Conservation (phyloP, 2,888 invertebrate species). For the Aleiodes leptofemur region DNA sequence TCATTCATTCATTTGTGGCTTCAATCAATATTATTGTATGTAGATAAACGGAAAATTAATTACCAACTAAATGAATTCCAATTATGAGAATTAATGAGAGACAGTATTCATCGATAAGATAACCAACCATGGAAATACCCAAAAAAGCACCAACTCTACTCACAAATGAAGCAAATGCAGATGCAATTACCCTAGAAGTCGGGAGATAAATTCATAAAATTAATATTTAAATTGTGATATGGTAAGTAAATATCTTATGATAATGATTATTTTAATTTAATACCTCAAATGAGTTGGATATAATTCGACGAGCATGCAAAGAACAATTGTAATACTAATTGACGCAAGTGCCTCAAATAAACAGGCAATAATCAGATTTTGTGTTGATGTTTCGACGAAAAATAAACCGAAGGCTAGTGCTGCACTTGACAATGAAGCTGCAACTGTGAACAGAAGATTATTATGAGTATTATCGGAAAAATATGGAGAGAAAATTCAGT, state of each 20-base stretch:
- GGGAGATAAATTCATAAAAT: background rate
- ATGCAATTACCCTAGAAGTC: slow-evolving; percentile 59
- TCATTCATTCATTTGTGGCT: too few species aligned
- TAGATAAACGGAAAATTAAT: slow-evolving; percentile 70
- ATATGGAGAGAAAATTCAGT: too few species aligned
- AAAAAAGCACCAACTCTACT: slow-evolving; percentile 85
- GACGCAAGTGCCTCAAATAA: slow-evolving; percentile 88
- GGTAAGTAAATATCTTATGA: background rate
- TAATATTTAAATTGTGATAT: background rate
- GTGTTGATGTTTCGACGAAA: slow-evolving; percentile 83
- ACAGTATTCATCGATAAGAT: slow-evolving; percentile 87
- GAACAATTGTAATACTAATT: slow-evolving; percentile 85
- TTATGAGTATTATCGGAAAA: background rate
- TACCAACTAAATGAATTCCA: slow-evolving; percentile 83
- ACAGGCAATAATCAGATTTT: slow-evolving; percentile 85
- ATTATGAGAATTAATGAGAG: slow-evolving; percentile 81
- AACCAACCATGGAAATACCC: slow-evolving; percentile 86
- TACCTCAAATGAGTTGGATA: slow-evolving; percentile 89
- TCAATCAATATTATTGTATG: background rate
- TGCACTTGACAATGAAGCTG: slow-evolving; percentile 84
- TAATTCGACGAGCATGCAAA: slow-evolving; percentile 86
- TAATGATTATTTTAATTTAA: background rate
- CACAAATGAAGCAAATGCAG: slow-evolving; percentile 78
- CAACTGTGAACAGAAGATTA: slow-evolving; percentile 76
- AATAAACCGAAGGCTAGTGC: slow-evolving; percentile 85